Evolutionary conservation across 2,888 invertebrate species (phyloP), one percentile per base, ranked within the genome.

Genomic region (Nemotelus pantherinus): DNA sequence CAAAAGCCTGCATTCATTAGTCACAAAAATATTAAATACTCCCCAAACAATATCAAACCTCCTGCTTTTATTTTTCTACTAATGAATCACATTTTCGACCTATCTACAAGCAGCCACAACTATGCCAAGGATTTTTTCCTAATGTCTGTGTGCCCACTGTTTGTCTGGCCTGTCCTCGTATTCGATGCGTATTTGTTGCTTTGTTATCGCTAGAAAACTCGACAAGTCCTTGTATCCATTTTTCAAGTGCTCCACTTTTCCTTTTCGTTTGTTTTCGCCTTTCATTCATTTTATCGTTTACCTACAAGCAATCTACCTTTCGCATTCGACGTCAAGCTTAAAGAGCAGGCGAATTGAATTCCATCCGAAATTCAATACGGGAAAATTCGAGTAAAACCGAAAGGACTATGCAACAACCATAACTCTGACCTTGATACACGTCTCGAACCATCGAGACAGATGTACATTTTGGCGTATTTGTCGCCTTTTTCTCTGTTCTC

Each of bases 211-310:
- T 50, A 7, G 5, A 44, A 63, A 63, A 47, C n/a, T 65, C 65
- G 6, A 65, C 65, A 65, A 65, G 65, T 65, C 65, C 65, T 65
- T 65, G 65, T 65, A 65, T 45, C 65, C 39, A 45, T 65, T 65
- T n/a, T 65, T 2, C 7, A 65, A 65, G 65, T 47, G 65, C 25
- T 43, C 45, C 65, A 65, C 44, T 65, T 65, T 65, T 43, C 53
- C 10, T 43, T 43, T 63, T 25, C 63, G 63, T 63, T 58, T 43
- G 41, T 63, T 43, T 7, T 63, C 10, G 9, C 25, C 4, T 57
- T 57, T 10, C 10, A 25, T 10, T 25, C 57, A 9, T 25, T 25
- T 25, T 25, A 57, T 10, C 5, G 25, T 25, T 3, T 57, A 57
- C 57, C 10, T 57, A 57, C 3, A 25, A 5, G 57, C 25, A 5